Base-by-base conservation (phyloP, 2,888 invertebrate species). In the Platycheirus rosarum region DNA sequence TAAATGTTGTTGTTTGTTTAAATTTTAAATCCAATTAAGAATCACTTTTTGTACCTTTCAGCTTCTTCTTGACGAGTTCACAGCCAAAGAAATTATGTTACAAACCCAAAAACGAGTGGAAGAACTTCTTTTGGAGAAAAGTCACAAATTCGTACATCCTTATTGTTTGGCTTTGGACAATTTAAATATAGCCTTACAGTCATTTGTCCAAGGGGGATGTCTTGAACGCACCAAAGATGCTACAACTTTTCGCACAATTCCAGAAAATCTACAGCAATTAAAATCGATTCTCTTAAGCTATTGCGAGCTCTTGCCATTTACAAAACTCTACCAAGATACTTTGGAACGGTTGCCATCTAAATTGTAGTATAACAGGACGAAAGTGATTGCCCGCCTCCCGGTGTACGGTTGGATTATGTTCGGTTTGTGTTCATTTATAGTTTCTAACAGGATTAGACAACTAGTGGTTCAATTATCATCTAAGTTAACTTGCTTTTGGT, bases 121-220 rank as follows among this genome's bases (percentile, higher is more conserved):
- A 88, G 87, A 88, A 16, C 86, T 91, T 37, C 87, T 93, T 2
- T 88, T 88, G 18, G 86, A 89, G 35, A 87, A 88, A 65, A 86
- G 87, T 11, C 88, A 88, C 66, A 29, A 74, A 1, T 87, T 88
- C 63, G 91, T 92, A 9, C 95, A 95, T 91, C 95, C 95, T 0
- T 95, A 95, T 90, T 93, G 94, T 85, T 91, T 96, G 73, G 94
- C 95, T 42, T 91, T 96, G 84, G 96, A 96, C 84, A 92, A 92
- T 65, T 90, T 92, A 53, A 91, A 89, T 35, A 92, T 92, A 89
- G 93, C 93, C 84, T 87, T 94, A 53, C 91, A 90, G 48, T 93
- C 93, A 1, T 91, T 94, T 0, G 88, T 89, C 3, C 90, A 91
- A 29, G 88, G 89, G 11, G 88, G 87, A 1, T 89, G 87, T 85